Base-by-base conservation (phyloP, 2,797 vertebrate genomes). In the Spinus pinus region DNA sequence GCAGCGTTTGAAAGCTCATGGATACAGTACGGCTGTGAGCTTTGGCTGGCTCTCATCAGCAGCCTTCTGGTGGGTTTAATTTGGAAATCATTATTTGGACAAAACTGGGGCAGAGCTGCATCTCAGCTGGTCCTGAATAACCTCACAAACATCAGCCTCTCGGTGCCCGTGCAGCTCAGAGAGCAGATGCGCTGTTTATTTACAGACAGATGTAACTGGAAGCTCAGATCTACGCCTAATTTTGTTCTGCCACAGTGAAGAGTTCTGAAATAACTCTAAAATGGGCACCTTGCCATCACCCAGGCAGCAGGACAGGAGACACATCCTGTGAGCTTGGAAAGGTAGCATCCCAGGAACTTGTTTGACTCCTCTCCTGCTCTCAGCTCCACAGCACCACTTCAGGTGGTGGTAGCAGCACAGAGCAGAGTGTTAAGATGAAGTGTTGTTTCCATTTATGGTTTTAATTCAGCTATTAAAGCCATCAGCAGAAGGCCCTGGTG, bases 91-190 rank as follows among this genome's bases (percentile, higher is more conserved):
- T 93, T 82, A 47, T 77, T 89, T 62, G 65, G 74, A 69, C 79
- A 77, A 82, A 92, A 95, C 73, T 92, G 39, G 66, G 61, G 60
- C 86, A 90, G 95, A 92, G 84, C 81, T 85, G 71, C 62, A 71
- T 88, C 74, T 95, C 79, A 67, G 67, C 57, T 73, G 79, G 51
- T 85, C 71, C 67, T 25, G 30, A 89, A 62, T 85, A 85, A 73
- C 81, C 93, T 86, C 74, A 8, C 70, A 72, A 50, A 33, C 84
- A 61, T 88, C 70, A 89, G 74, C 81, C 56, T 92, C 64, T 64
- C 44, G 2, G 25, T 54, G 65, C 60, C 85, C 64, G 50, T 8
- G 67, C 75, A 70, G 74, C 84, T 85, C 93, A 35, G 89, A 46
- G 44, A 88, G 70, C 81, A 93, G 78, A 90, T 73, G 81, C 6